A percentile compares a stretch with the other conserved stretches of the same genome.
Evolutionary conservation across 2,797 vertebrate genomes (phyloP).

Genomic region (Gymnothorax javanicus): DNA sequence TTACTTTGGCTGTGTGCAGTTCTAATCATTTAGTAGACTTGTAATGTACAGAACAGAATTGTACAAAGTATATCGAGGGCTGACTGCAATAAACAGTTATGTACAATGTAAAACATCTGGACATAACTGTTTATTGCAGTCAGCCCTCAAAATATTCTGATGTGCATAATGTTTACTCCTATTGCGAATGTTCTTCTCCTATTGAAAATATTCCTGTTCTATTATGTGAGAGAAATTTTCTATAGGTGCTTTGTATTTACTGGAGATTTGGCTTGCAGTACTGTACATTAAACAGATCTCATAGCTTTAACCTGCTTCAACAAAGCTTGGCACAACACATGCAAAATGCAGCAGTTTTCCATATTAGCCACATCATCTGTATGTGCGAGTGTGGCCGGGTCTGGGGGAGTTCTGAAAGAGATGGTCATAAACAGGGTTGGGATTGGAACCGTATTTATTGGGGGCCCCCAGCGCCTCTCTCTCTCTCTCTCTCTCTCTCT

Average conservation of each 20-base stretch:
- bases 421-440: slow-evolving; percentile 29
- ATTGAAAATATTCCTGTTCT: background rate
- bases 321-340: slow-evolving; percentile 37
- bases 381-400: slow-evolving; percentile 28
- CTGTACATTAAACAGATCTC: slow-evolving; percentile 47
- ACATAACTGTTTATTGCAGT: too few species aligned
- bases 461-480: slow-evolving; percentile 45
- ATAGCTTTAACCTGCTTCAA: slow-evolving; percentile 15
- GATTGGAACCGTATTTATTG: background rate
- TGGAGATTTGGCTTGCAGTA: background rate
- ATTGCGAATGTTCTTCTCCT: background rate
- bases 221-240: background rate
- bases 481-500: too few species aligned
- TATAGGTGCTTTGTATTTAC: background rate
- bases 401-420: slow-evolving; percentile 42
- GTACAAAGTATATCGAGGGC: too few species aligned
- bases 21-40: background rate
- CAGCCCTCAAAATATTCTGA: too few species aligned
- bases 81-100: too few species aligned
- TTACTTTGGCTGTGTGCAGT: background rate
- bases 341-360: slow-evolving; percentile 48
- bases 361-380: slow-evolving; percentile 43
- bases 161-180: background rate
- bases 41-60: background rate
- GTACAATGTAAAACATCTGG: too few species aligned